Evolutionary conservation across 2,797 vertebrate species (phyloP).

Genomic region (Melanotaenia maccullochi): DNA sequence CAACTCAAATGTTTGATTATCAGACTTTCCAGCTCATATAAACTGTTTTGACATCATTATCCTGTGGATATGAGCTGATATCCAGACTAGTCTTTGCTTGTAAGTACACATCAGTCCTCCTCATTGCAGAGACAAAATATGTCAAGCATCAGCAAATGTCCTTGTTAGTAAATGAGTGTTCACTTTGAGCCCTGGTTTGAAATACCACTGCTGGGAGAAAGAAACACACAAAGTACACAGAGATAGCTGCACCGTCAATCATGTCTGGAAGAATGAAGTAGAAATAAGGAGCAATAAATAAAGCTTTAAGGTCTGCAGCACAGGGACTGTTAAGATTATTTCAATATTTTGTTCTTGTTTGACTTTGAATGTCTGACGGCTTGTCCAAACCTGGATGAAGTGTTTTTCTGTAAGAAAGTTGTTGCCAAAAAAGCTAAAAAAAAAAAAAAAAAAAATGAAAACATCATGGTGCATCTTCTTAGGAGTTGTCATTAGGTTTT

Average conservation of each 20-base stretch:
- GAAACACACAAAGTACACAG: constrained; percentile 3
- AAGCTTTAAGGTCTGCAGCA: background rate
- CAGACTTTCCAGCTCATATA: background rate
- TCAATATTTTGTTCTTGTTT: background rate
- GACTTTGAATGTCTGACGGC: constrained; percentile 1
- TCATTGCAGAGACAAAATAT: constrained; percentile 14
- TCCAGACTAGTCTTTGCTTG: background rate
- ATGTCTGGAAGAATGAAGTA: constrained; percentile 26
- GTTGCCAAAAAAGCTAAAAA: background rate
- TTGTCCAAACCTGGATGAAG: constrained; percentile 2
- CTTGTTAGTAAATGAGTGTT: constrained; percentile 32
- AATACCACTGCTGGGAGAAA: constrained; percentile 47
- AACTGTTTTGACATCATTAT: background rate
- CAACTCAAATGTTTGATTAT: constrained; percentile 11
- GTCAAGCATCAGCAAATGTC: constrained; percentile 13
- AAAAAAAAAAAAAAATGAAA: background rate
- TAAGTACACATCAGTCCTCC: background rate
- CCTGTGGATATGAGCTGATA: constrained; percentile 2
- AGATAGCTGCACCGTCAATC: constrained; percentile 43
- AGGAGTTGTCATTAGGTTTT: background rate
- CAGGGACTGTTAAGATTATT: background rate
- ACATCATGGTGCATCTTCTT: background rate
- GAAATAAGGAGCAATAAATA: constrained; percentile 1
- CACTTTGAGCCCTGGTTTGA: constrained; percentile 51
- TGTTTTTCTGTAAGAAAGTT: background rate